Conservation (phyloP, 2,113 vertebrate species). For the Callaeas wilsoni region DNA sequence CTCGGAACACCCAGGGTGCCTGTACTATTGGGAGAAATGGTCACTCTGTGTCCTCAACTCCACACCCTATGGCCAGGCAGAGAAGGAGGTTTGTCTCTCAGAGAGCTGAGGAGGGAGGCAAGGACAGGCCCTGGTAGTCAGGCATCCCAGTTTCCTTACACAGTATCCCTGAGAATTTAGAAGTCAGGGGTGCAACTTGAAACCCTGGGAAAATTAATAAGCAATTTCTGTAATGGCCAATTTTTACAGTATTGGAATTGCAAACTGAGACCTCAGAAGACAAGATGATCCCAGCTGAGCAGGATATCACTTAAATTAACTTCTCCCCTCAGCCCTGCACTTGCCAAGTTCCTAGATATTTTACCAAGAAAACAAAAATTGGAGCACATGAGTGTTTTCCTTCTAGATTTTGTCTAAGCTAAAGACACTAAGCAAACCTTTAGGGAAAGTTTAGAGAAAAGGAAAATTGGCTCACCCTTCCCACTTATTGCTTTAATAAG, state of each 20-base stretch:
- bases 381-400: background rate
- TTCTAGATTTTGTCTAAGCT: conserved; percentile 6
- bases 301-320: conserved; percentile 27
- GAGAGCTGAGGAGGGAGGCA: background rate
- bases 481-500: background rate
- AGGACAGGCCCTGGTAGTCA: background rate
- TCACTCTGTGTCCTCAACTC: background rate
- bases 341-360: conserved; percentile 13
- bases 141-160: background rate
- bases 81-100: background rate
- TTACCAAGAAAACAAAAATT: conserved; percentile 33
- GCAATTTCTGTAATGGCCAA: background rate
- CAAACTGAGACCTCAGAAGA: conserved; percentile 1
- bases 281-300: background rate
- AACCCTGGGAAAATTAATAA: conserved; percentile 19
- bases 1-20: background rate
- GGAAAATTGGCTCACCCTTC: background rate
- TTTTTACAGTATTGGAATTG: background rate
- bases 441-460: background rate
- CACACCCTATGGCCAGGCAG: background rate
- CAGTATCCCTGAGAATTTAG: background rate
- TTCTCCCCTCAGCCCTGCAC: background rate
- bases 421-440: background rate
- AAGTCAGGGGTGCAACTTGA: background rate
- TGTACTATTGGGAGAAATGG: background rate